A percentile compares a stretch with the other conserved stretches of the same genome.
phyloP scores from a whole-genome alignment of 2,797 vertebrate genomes.

The Onychomys arenicola region DNA sequence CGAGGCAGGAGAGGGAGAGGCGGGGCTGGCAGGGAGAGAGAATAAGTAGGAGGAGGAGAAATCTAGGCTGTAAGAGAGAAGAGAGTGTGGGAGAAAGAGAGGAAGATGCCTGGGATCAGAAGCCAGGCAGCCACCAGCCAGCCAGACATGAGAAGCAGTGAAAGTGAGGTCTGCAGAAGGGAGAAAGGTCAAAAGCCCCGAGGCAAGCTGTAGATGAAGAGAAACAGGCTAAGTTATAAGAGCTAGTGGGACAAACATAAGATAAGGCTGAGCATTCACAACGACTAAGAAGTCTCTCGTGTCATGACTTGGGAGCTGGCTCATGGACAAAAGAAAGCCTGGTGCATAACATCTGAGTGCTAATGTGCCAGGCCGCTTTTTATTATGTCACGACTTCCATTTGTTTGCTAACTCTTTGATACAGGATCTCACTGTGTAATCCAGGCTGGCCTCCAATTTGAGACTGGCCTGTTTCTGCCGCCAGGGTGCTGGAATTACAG shows the following conservation, averaged over 20 bases:
- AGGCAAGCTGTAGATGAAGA: background rate
- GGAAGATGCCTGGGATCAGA: background rate
- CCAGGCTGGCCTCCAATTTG: background rate
- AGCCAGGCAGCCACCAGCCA: background rate
- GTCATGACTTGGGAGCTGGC: background rate
- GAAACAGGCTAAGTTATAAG: background rate
- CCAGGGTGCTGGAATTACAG: background rate
- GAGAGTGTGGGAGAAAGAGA: background rate
- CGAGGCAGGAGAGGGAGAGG: background rate
- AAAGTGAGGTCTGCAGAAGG: background rate
- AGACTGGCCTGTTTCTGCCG: background rate
- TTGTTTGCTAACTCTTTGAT: background rate
- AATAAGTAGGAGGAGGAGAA: background rate
- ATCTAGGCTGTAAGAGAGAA: background rate
- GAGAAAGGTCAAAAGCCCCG: background rate
- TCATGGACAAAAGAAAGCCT: background rate
- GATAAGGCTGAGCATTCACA: background rate
- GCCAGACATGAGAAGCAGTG: background rate
- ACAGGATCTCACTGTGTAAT: background rate
- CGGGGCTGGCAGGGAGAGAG: background rate
- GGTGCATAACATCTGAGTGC: background rate
- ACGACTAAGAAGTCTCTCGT: background rate
- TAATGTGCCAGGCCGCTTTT: background rate
- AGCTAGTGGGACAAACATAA: background rate
- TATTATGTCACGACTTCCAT: background rate